Base-by-base conservation (phyloP, 1,140 invertebrate species). In the Drosophila nebulosa region DNA sequence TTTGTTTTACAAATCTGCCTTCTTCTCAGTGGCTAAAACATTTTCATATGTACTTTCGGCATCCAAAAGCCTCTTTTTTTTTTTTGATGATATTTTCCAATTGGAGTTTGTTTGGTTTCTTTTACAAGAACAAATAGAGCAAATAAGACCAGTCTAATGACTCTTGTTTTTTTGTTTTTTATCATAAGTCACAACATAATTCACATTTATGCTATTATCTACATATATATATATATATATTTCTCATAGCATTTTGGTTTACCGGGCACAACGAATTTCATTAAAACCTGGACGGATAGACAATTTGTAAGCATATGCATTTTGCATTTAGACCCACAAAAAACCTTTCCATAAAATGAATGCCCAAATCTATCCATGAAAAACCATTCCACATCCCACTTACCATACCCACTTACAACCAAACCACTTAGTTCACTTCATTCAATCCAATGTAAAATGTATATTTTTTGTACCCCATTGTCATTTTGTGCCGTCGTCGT, bases 241-340 rank as follows among this genome's bases (percentile, higher is more conserved):
- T 79, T 83, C 89, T 80, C 88, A 84, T 89, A 89, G 85, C 88
- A 89, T 89, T 89, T 89, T 85, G 84, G 86, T 89, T 89, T 89
- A 74, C 85, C 85, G 85, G 85, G 85, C 77, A 88, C 84, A 71
- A 90, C 85, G 80, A 85, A 85, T 80, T 89, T 89, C 79, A 89
- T 85, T 76, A 89, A 89, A 89, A 89, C 84, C 79, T 85, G 85
- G 85, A 85, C 88, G 79, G 85, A 85, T 80, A 85, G 77, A 86
- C 69, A 89, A 86, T 89, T 89, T 85, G 85, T 89, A 89, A 89
- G 85, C 85, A 89, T 89, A 62, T 89, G 61, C 64, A 86, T 55
- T 21, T 84, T 86, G 84, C 81, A 70, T 77, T 53, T 77, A 76
- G 68, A 79, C 66, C 71, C 58, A 50, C 66, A 60, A 73, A 64